Base-by-base conservation (phyloP, 2,888 invertebrate species). In the Scelioninae gen. 1 region DNA sequence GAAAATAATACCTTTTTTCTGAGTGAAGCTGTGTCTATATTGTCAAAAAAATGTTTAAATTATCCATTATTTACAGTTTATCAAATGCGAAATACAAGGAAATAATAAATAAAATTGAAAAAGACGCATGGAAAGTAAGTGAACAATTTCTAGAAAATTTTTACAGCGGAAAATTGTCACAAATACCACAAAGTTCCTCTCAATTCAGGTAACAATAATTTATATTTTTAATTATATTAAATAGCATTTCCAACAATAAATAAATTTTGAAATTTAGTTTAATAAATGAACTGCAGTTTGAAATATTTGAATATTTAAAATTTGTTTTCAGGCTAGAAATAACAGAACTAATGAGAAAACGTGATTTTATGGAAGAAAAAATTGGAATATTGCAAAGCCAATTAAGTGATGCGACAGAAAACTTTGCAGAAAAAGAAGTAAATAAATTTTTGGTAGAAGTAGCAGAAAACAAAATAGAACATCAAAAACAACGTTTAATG, bases 311-410 rank as follows among this genome's bases (percentile, higher is more conserved):
- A n/a, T n/a, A n/a, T n/a, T n/a, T n/a, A 38, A 38, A 38, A 1
- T 38, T 38, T 6, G 5, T 32, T 62, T 77, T 38, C 58, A 92
- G 92, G 58, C 76, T 77, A 32, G 90, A 91, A 66, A 88, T 90
- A 31, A 76, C 84, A 0, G 87, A 88, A 15, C 72, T 92, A 60
- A 88, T 81, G 11, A 86, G 75, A 40, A 87, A 85, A 65, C 84
- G 89, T 51, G 88, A 92, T 66, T 87, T 87, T 32, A 82, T 91
- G 16, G 89, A 90, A 78, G 90, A 91, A 78, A 89, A 88, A 62
- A 84, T 90, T 3, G 76, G 85, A 55, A 63, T 90, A 0, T 82
- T 91, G 56, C 86, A 90, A 5, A 80, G 79, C 16, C 87, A 88
- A 65, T 82, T 92, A 38, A 60, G 83, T 23, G 87, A 89, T 65